Evolutionary conservation across 37 sponge, comb jelly and placozoan species (phyloP), one percentile per base, ranked within the genome.

Genomic region (Haliclona indistincta): DNA sequence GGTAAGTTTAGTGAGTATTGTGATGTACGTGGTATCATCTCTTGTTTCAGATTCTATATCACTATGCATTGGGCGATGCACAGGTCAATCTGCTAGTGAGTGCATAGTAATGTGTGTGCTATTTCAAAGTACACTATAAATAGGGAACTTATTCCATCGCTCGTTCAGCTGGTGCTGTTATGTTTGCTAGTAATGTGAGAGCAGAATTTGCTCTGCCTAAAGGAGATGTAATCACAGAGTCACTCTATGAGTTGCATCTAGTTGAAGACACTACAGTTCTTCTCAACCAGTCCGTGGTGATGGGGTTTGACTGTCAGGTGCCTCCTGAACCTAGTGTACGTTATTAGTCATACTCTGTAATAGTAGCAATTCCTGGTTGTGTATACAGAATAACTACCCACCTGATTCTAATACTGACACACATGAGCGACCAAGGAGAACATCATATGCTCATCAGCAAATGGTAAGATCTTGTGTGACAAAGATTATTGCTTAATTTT

Each of bases 61-160:
- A 90, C 0, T 90, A 85, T 81, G 86, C 52, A 11, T 65, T 85
- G 26, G 91, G 91, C 17, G 91, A 90, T 71, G 81, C 86, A 53
- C 82, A 90, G 69, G 91, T 90, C 38, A 90, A 90, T 75, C 55
- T 90, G 20, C 54, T 90, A 33, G 91, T 90, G 38, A 62, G 77
- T 51, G 60, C n/a, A 20, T 4, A n/a, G 41, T 10, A 28, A 62
- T 32, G 28, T 25, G 43, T 0, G 54, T 54, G 49, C 34, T 33
- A 35, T 33, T 25, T 30, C n/a, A 8, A 6, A 25, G n/a, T 58
- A 20, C 29, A 43, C 39, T 43, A 6, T 70, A 10, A 43, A 32
- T 10, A 90, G 91, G 83, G 63, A 11, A 60, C 81, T 3, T 82
- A 81, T 28, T 61, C 79, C 2, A 25, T 91, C 8, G 87, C 87